Evolutionary conservation across 2,113 vertebrate species (phyloP), one percentile per base, ranked within the genome.

Genomic region (Erinaceus europaeus): DNA sequence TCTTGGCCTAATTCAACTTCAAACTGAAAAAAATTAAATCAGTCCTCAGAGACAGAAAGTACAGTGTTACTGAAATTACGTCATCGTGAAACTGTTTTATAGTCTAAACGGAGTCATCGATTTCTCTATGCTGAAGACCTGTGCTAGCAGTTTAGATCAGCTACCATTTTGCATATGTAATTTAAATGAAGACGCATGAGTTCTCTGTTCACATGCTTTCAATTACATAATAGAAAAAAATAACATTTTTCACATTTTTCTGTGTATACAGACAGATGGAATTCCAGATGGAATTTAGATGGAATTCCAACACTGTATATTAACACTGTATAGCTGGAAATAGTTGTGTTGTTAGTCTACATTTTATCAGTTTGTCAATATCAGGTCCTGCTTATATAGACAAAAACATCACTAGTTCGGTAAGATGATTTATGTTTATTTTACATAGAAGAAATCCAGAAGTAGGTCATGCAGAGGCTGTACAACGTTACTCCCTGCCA

Each of bases 1-100:
- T 78, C 44, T 74, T 86, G 44, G 38, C 73, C 72, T 89, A 25
- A 82, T 67, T 83, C 72, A 86, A 79, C 13, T 61, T 75, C 68
- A 84, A 34, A n/a, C 48, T 81, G 32, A 86, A 86, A 42, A 84
- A 91, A 84, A 80, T 90, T 84, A 32, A 92, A 84, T 91, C 86
- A 90, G 29, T 23, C 34, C 69, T 92, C 38, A 46, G 32, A 62
- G 17, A 57, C 21, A 79, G 42, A 53, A 79, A 89, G 27, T 34
- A 77, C 34, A 44, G 36, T 55, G 44, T 73, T 76, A 64, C 50
- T 32, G 20, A 76, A 73, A 69, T 86, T 59, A 62, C 13, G 25
- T 91, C 61, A 88, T 32, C 44, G 9, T 61, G 59, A 67, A 74
- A 93, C 42, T 83, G 57, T 75, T 93, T 91, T 84, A 67, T 89